phyloP scores from a whole-genome alignment of 2,797 vertebrate species.

The Pogonophryne albipinna region DNA sequence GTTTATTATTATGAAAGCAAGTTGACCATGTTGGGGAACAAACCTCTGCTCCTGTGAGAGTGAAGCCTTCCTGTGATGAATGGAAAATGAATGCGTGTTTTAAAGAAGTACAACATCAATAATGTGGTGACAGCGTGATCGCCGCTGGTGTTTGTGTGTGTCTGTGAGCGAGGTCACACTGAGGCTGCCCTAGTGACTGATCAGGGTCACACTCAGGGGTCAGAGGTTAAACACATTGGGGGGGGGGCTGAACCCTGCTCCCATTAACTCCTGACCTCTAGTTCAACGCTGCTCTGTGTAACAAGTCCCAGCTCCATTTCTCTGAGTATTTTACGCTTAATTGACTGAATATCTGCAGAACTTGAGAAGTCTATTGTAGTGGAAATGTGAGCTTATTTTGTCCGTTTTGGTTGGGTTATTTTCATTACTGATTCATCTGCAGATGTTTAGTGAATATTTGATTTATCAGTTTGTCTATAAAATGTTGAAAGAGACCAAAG shows the following conservation, averaged over 20 bases:
- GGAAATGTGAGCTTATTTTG: not conserved
- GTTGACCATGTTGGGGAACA: not conserved
- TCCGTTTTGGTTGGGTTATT: not conserved
- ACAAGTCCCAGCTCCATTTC: not conserved
- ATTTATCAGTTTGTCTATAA: no score
- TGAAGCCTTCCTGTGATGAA: not conserved
- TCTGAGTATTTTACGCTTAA: not conserved
- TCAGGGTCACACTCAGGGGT: constrained; percentile 54
- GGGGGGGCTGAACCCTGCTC: not conserved
- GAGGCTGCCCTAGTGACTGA: constrained; percentile 49
- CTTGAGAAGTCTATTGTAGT: not conserved
- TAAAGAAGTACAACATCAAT: not conserved
- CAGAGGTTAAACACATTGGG: constrained; percentile 61
- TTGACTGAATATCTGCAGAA: not conserved
- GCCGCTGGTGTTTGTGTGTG: constrained; percentile 20
- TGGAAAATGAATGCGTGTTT: not conserved
- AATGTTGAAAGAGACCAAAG: no score
- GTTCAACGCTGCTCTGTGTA: not conserved
- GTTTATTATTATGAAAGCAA: not conserved
- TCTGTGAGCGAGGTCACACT: constrained; percentile 36
- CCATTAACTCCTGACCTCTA: constrained; percentile 34
- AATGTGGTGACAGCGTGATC: not conserved
- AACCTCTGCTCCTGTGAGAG: not conserved
- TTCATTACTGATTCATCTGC: no score
- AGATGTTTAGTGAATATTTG: no score